A percentile compares a stretch with the other conserved stretches of the same genome.
These are phyloP conservation scores for Rallus crepitans DNA, from an alignment of 2,797 vertebrate genomes.

Conservation along the genomic window DNA sequence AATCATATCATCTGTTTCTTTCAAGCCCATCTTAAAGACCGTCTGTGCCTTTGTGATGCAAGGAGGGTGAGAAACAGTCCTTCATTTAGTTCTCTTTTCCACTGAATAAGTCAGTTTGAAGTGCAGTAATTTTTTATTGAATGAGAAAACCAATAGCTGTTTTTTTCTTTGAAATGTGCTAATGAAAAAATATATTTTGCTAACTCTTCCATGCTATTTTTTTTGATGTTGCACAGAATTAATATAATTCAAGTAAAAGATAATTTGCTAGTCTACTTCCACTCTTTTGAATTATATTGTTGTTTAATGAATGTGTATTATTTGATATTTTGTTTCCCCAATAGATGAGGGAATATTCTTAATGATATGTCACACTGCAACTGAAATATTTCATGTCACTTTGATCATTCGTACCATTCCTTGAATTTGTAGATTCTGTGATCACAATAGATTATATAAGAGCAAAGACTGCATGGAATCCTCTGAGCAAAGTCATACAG, in stretches of 20 bases:
- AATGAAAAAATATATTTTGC: neutral
- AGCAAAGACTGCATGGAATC: neutral
- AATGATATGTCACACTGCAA: neutral
- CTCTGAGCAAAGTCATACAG: neutral
- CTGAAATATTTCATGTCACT: neutral
- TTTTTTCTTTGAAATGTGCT: neutral
- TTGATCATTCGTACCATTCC: neutral
- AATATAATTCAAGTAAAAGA: neutral
- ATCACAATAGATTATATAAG: neutral
- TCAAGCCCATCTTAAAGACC: neutral
- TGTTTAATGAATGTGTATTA: neutral
- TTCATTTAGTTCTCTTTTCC: neutral
- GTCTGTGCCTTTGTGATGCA: neutral
- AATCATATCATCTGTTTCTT: neutral
- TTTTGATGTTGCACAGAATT: neutral
- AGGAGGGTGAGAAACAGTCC: neutral
- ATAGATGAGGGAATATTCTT: neutral
- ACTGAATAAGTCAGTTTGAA: neutral
- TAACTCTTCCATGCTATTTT: neutral
- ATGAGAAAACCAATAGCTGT: neutral
- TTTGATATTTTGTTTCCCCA: neutral
- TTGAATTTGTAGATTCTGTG: neutral
- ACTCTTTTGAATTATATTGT: neutral
- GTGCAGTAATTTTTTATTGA: neutral
- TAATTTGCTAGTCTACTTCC: neutral